Conservation (phyloP, 2,888 invertebrate species). For the Bimastos eiseni region DNA sequence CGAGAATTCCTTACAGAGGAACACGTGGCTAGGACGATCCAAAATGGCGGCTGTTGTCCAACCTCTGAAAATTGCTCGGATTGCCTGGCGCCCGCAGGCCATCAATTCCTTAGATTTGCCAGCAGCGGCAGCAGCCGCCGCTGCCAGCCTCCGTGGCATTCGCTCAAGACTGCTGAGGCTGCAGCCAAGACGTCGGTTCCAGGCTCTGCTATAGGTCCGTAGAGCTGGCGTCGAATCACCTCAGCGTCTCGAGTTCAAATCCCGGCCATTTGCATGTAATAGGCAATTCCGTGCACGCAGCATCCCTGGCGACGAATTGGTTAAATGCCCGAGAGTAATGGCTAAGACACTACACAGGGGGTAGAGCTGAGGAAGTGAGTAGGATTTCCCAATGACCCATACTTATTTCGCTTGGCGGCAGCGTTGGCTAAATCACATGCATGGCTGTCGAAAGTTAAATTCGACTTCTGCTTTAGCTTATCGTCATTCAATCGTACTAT, state of each 20-base stretch:
- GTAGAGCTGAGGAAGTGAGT: no score
- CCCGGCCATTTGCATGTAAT: not conserved
- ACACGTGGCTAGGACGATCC: not conserved
- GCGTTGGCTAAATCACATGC: no score
- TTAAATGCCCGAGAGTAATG: no score
- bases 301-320: not conserved
- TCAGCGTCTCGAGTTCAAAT: not conserved
- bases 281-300: not conserved
- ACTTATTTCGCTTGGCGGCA: no score
- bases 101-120: not conserved
- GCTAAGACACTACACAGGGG: no score
- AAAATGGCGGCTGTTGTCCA: constrained; percentile 13
- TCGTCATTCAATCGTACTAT: no score
- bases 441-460: no score
- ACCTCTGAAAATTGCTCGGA: not conserved
- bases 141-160: not conserved
- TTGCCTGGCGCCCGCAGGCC: not conserved
- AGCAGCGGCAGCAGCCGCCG: not conserved
- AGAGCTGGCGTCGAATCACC: not conserved
- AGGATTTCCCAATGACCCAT: no score
- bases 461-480: no score
- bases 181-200: not conserved
- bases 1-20: not conserved
- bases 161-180: not conserved
- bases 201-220: not conserved